These are phyloP conservation scores for Cheilosia urbana DNA, from an alignment of 2,888 invertebrate species.

Conservation along the genomic window DNA sequence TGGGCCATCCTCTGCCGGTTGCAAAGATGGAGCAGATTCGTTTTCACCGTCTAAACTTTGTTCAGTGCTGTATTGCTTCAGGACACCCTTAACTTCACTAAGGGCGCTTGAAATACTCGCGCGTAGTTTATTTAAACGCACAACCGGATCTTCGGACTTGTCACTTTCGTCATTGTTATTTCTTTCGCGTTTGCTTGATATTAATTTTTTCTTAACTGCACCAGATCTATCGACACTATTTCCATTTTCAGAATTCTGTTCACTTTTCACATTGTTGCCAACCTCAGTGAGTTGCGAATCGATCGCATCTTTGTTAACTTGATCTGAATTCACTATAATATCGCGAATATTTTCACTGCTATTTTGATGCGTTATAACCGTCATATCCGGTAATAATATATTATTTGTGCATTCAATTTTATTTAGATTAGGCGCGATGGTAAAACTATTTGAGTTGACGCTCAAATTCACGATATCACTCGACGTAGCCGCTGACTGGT, in stretches of 20 bases:
- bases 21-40: slow-evolving; percentile 48
- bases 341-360: slow-evolving; percentile 76
- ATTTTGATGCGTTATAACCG: slow-evolving; percentile 75
- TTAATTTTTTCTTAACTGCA: slow-evolving; percentile 9
- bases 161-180: slow-evolving; percentile 61
- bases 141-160: slow-evolving; percentile 80
- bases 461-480: background rate
- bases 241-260: slow-evolving; percentile 1
- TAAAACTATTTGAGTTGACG: slow-evolving; percentile 9
- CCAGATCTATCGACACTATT: slow-evolving; percentile 13
- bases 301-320: slow-evolving; percentile 42
- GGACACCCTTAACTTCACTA: slow-evolving; percentile 82
- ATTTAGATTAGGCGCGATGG: slow-evolving; percentile 21
- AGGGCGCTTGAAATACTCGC: slow-evolving; percentile 82
- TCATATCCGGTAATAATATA: slow-evolving; percentile 60
- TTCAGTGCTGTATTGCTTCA: slow-evolving; percentile 82
- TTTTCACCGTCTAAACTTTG: slow-evolving; percentile 77
- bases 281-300: slow-evolving; percentile 16
- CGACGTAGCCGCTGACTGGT: slow-evolving; percentile 7
- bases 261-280: slow-evolving; percentile 23
- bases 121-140: slow-evolving; percentile 81
- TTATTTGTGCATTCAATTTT: slow-evolving; percentile 26
- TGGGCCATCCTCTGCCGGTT: slow-evolving; percentile 73
- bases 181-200: slow-evolving; percentile 3
- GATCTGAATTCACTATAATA: slow-evolving; percentile 48